A percentile compares a stretch with the other conserved stretches of the same genome.
Conservation (phyloP, 2,888 invertebrate genomes). For the Melanotus villosus region DNA sequence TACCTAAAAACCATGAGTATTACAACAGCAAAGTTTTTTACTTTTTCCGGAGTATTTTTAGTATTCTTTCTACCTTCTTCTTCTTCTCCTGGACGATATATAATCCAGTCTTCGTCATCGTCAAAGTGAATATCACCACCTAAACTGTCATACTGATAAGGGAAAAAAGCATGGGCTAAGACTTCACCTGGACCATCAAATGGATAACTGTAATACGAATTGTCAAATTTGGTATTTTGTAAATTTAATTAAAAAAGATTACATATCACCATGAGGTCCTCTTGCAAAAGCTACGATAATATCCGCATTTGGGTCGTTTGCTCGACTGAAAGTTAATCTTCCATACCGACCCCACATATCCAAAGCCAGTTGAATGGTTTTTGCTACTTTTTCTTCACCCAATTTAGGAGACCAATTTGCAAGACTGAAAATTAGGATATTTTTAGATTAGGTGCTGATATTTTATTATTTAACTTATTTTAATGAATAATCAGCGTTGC, state of each 20-base stretch:
- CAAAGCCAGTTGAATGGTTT: slow-evolving; percentile 75
- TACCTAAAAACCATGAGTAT: slow-evolving; percentile 62
- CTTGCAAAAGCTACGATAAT: slow-evolving; percentile 82
- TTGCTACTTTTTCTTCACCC: slow-evolving; percentile 70
- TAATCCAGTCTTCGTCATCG: slow-evolving; percentile 82
- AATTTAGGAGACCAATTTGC: slow-evolving; percentile 79
- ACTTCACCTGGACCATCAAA: slow-evolving; percentile 84
- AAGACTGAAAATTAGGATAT: slow-evolving; percentile 70
- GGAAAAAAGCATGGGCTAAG: slow-evolving; percentile 85
- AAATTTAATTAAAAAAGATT: slow-evolving; percentile 56
- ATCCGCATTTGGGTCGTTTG: slow-evolving; percentile 74
- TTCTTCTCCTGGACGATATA: slow-evolving; percentile 67
- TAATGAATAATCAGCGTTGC: too few species aligned
- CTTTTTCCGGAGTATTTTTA: too few species aligned
- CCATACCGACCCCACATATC: slow-evolving; percentile 80
- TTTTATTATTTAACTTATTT: too few species aligned
- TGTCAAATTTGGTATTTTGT: too few species aligned
- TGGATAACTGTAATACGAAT: slow-evolving; percentile 72
- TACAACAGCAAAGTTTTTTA: too few species aligned
- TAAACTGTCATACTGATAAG: slow-evolving; percentile 71
- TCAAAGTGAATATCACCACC: slow-evolving; percentile 87
- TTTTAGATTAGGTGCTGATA: too few species aligned
- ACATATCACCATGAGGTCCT: slow-evolving; percentile 81
- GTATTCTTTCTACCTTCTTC: slow-evolving; percentile 38
- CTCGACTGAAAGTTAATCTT: slow-evolving; percentile 72